These are phyloP conservation scores for Sclerurus mexicanus DNA, from an alignment of 2,113 vertebrate species.

Conservation along the genomic window DNA sequence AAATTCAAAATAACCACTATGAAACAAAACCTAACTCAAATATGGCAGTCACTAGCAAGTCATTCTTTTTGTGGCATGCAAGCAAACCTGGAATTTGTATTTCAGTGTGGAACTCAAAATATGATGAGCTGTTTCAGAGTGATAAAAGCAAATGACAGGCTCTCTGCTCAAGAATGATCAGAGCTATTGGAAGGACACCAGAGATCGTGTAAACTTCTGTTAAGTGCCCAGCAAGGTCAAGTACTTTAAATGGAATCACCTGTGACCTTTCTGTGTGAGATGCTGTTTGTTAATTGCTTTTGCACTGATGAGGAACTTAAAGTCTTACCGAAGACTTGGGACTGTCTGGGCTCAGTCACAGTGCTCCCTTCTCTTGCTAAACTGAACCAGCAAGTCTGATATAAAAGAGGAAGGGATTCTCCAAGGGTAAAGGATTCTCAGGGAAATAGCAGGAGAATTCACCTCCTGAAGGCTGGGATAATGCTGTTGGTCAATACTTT, in stretches of 20 bases:
- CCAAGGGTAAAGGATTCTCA: not conserved
- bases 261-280: not conserved
- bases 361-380: not conserved
- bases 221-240: not conserved
- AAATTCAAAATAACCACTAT: not conserved
- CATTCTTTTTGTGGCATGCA: not conserved
- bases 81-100: not conserved
- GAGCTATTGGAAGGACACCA: not conserved
- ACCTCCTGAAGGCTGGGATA: not conserved
- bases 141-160: not conserved
- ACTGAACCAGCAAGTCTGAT: not conserved
- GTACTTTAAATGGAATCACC: not conserved
- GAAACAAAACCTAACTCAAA: not conserved
- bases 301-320: not conserved
- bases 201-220: not conserved
- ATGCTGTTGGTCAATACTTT: not conserved
- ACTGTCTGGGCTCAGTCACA: not conserved
- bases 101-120: not conserved
- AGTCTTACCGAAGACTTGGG: not conserved
- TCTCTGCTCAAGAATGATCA: not conserved
- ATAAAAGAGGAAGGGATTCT: not conserved
- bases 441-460: not conserved
- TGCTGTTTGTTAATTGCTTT: not conserved
- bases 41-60: not conserved
- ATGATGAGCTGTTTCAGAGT: not conserved